These are phyloP conservation scores for Aporrectodea caliginosa DNA, from an alignment of 1,140 invertebrate genomes.

Conservation along the genomic window DNA sequence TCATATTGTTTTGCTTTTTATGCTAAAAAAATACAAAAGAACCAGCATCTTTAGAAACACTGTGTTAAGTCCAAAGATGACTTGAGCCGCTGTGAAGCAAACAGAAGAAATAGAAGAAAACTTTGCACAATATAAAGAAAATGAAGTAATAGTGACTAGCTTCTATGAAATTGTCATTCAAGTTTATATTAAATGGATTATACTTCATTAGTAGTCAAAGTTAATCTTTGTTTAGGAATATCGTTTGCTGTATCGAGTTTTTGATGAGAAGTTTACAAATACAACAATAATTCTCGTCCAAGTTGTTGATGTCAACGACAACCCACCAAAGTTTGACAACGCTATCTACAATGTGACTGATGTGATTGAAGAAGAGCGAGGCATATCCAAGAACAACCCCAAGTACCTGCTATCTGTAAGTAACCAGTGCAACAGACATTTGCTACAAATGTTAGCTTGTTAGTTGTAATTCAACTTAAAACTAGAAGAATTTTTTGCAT, in stretches of 20 bases:
- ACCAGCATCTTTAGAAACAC: background rate
- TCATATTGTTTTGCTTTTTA: too few species aligned
- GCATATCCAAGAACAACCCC: constrained; percentile 20
- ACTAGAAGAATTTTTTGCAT: background rate
- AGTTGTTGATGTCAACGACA: constrained; percentile 26
- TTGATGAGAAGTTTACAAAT: constrained; percentile 17
- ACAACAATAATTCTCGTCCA: constrained; percentile 4
- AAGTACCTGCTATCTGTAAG: constrained; percentile 17
- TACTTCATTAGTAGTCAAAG: background rate
- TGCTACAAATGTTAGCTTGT: background rate
- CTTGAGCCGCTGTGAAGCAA: too few species aligned
- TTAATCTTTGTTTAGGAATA: constrained; percentile 10
- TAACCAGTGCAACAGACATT: background rate
- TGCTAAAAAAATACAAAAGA: too few species aligned
- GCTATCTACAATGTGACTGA: constrained; percentile 20
- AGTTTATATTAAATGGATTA: background rate
- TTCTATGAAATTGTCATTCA: background rate
- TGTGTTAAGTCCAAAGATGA: too few species aligned
- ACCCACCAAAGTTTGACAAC: constrained; percentile 23
- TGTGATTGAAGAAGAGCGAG: constrained; percentile 14
- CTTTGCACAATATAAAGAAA: too few species aligned
- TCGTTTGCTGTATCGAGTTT: constrained; percentile 13
- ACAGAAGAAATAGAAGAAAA: too few species aligned
- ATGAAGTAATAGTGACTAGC: too few species aligned
- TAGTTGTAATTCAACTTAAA: too few species aligned